Evolutionary conservation across 2,888 invertebrate species (phyloP).

Genomic region (Synergus gifuensis): DNA sequence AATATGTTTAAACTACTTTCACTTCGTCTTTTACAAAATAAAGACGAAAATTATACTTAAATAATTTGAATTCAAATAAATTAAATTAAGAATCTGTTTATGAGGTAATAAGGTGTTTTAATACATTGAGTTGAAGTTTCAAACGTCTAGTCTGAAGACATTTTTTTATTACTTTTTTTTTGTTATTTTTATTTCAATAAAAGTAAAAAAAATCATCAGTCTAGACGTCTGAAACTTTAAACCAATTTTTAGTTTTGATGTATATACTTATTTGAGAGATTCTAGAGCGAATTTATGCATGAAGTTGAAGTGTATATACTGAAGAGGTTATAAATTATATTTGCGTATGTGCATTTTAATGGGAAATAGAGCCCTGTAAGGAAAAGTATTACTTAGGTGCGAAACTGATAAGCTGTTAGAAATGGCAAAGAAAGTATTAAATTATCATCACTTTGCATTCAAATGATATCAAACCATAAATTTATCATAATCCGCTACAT

Average conservation of each 20-base stretch:
- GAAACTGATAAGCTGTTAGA: not conserved
- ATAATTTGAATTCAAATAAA: not conserved
- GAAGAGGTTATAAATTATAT: not conserved
- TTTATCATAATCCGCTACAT: not conserved
- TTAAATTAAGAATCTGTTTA: not conserved
- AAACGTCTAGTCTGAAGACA: too few relatives aligned
- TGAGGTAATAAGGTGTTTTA: not conserved
- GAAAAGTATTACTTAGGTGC: not conserved
- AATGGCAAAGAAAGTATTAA: not conserved
- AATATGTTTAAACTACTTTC: not conserved
- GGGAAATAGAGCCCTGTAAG: not conserved
- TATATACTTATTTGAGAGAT: not conserved
- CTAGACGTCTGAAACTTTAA: too few relatives aligned
- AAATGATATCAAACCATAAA: not conserved
- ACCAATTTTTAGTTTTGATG: not conserved
- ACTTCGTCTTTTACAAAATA: too few relatives aligned
- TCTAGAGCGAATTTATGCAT: not conserved
- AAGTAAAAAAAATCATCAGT: too few relatives aligned
- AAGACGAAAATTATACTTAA: not conserved
- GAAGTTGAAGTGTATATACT: conserved; percentile 8
- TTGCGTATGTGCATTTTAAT: not conserved
- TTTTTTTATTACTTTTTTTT: too few relatives aligned
- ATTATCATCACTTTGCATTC: not conserved
- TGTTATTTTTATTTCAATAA: too few relatives aligned
- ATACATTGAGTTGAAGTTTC: too few relatives aligned